Evolutionary conservation across 2,888 invertebrate genomes (phyloP), one percentile per base, ranked within the genome.

Genomic region (Dasypogon diadema): DNA sequence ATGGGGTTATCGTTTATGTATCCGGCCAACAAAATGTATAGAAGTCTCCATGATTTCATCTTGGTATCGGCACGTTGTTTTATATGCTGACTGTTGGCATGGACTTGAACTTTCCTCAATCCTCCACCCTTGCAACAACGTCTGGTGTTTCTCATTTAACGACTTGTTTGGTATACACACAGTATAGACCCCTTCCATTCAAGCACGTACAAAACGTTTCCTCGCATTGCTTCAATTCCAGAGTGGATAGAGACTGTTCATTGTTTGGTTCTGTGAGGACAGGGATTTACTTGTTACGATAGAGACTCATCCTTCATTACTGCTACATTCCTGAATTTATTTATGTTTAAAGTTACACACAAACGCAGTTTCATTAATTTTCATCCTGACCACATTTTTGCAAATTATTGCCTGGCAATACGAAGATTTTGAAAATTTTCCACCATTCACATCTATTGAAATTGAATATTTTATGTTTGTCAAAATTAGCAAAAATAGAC

Each of bases 1-100:
- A 68, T 68, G 65, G 65, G 65, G 65, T 68, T 68, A 68, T 48
- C 65, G 65, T 48, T 68, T 68, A 68, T 68, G 65, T 68, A 48
- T 26, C 48, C 14, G 46, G 48, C 22, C 46, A 60, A 34, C 60
- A 60, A 60, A 42, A 30, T 26, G 26, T 56, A 34, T n/a, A 6
- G 60, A 12, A 30, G 22, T 21, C 60, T 60, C 48, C 22, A 68
- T 26, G 24, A 48, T 46, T 68, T 68, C 65, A 68, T 68, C 48
- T 24, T 21, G 26, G 48, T 48, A 46, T 68, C 26, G 48, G 48
- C 65, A 68, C 65, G 65, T 48, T 26, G 48, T 68, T 8, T 37
- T 63, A 63, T 63, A 68, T 68, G 65, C 48, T 68, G 65, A 48
- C 65, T 48, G 60, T 37, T 48, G 65, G 46, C 65, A 68, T 68